Conservation (phyloP, 92 coral and sea anemone species). For the Umimayanthus kanabou region DNA sequence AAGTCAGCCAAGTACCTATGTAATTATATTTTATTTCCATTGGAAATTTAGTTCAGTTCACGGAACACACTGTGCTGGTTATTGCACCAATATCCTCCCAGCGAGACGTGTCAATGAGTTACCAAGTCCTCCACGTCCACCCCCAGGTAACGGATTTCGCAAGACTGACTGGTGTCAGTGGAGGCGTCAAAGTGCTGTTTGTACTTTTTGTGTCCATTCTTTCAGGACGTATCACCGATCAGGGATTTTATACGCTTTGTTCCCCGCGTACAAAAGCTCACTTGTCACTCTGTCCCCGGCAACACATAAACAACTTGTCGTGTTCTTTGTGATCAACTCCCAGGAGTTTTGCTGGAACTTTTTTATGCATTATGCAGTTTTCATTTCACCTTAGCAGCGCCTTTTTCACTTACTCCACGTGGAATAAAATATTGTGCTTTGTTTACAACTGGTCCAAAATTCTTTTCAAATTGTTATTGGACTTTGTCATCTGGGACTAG, state of each 20-base stretch:
- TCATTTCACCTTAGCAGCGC: neutral
- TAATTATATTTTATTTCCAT: neutral
- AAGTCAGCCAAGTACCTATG: neutral
- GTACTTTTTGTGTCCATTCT: slow-evolving; percentile 29
- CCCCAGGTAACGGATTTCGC: neutral
- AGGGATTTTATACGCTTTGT: neutral
- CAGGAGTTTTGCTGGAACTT: neutral
- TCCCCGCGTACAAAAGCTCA: neutral
- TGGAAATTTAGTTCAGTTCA: neutral
- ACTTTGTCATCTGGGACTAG: neutral
- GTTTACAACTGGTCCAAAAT: slow-evolving; percentile 24
- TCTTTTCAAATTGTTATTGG: slow-evolving; percentile 2
- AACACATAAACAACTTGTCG: neutral
- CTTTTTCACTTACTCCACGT: slow-evolving; percentile 14
- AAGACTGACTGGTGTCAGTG: neutral
- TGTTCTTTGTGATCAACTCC: neutral
- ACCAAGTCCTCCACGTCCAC: neutral
- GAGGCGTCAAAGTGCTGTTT: neutral
- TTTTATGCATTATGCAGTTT: neutral
- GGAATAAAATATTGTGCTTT: slow-evolving; percentile 39
- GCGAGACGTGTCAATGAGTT: neutral
- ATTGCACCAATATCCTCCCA: neutral
- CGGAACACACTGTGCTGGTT: neutral
- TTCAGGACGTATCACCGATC: too few relatives aligned
- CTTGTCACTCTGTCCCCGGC: neutral